These are phyloP conservation scores for Dipodomys spectabilis DNA, from an alignment of 2,113 vertebrate species.

Conservation along the genomic window DNA sequence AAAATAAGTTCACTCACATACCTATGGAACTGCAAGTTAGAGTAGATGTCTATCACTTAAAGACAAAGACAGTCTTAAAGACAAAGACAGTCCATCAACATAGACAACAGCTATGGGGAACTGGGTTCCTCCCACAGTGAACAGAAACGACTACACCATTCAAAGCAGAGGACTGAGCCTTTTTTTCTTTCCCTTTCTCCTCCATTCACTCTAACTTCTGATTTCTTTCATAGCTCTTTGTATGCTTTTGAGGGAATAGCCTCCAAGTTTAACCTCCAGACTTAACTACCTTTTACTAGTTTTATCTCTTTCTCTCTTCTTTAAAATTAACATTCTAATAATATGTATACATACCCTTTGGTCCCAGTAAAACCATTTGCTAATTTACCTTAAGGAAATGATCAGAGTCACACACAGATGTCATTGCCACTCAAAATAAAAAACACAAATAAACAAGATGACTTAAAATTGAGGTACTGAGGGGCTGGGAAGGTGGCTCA, in stretches of 20 bases:
- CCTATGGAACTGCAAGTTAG: not conserved
- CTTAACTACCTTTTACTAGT: conserved; percentile 15
- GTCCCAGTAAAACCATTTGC: not conserved
- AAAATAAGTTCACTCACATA: no score
- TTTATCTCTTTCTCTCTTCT: not conserved
- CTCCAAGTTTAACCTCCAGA: not conserved
- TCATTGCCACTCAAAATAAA: not conserved
- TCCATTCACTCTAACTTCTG: not conserved
- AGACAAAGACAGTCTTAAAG: no score
- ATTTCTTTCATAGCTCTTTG: not conserved
- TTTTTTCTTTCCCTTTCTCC: not conserved
- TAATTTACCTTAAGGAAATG: not conserved
- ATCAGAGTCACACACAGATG: not conserved
- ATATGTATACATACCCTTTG: not conserved
- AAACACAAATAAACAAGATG: not conserved
- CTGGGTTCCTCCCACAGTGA: conserved; percentile 10
- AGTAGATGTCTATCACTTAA: not conserved
- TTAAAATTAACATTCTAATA: not conserved
- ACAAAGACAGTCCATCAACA: not conserved
- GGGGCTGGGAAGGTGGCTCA: no score
- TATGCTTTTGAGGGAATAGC: not conserved
- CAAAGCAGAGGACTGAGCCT: not conserved
- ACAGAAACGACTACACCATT: not conserved
- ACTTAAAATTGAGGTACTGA: not conserved
- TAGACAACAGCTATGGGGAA: fast-evolving